Base-by-base conservation (phyloP, 2,888 invertebrate genomes). In the Drosophila siamana region DNA sequence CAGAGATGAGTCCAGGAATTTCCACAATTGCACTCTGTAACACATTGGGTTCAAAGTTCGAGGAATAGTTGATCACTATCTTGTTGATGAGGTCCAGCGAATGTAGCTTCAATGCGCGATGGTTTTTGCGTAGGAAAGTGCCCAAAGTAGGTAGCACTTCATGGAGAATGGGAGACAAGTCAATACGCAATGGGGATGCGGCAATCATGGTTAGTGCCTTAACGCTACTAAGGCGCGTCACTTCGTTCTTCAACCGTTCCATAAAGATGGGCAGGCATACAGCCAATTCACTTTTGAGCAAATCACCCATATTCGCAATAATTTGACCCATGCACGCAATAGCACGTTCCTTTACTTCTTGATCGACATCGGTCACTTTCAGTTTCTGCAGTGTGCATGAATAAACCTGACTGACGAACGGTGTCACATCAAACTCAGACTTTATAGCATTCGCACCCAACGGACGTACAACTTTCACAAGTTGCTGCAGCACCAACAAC, bases 331-430 rank as follows among this genome's bases (percentile, higher is more conserved):
- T 97, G 86, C 99, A 98, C 0, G 98, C 96, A 73, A 99, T 99
- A 8, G 99, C 98, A 22, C 98, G 94, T 91, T 99, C 99, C 92
- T 99, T 99, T 0, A 99, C 99, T 93, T 99, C 99, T 92, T 99
- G 99, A 93, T 99, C 99, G 90, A 99, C 98, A 91, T 99, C 99
- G 0, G 98, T 97, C 30, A 99, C 97, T 86, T 96, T 96, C 38
- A 99, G 93, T 64, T 98, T 95, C 66, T 96, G 94, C 79, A 98
- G 92, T 0, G 98, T 97, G 86, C 97, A 97, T 65, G 94, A 94
- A 92, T 98, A 99, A 90, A 97, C 95, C 62, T 95, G 95, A 11
- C 94, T 94, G 19, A 97, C 95, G 91, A 96, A 96, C n/a, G 95
- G 95, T 2, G 94, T 94, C 77, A 97, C 95, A 91, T 97, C 96